Percentiles rank a stretch among this genome's conserved stretches.
phyloP scores from a whole-genome alignment of 2,888 invertebrate species.

The Lasioglossum morio region DNA sequence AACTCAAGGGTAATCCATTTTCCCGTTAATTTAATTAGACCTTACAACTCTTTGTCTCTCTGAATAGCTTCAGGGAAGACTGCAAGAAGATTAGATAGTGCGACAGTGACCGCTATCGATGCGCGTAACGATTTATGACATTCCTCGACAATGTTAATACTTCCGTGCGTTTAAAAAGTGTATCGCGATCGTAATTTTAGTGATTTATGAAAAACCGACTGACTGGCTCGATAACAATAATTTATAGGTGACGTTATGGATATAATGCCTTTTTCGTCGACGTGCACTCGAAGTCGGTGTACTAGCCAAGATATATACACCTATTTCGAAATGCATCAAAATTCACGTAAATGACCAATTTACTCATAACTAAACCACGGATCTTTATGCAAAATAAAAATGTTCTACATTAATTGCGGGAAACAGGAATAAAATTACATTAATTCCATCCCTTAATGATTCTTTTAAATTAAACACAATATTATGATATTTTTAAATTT shows the following conservation, averaged over 20 bases:
- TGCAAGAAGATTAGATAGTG: not conserved
- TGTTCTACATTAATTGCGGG: too few relatives aligned
- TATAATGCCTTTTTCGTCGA: not conserved
- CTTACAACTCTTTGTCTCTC: conserved; percentile 9
- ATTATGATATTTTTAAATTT: too few relatives aligned
- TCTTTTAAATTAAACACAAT: too few relatives aligned
- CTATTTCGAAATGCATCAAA: not conserved
- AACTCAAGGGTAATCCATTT: conserved; percentile 76
- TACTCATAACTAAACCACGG: not conserved
- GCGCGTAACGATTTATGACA: not conserved
- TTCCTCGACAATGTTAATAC: not conserved
- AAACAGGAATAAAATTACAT: too few relatives aligned
- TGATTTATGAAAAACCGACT: not conserved
- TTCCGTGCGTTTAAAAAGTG: not conserved
- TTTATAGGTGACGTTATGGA: not conserved
- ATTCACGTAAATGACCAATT: not conserved
- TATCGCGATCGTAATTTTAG: not conserved
- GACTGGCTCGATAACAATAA: not conserved
- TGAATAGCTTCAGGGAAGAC: not conserved
- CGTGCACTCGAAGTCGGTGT: not conserved
- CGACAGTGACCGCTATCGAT: not conserved
- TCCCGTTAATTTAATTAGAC: conserved; percentile 53
- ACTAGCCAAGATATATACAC: not conserved
- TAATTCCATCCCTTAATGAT: too few relatives aligned
- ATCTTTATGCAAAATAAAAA: too few relatives aligned